Evolutionary conservation across 2,113 vertebrate genomes (phyloP).

Genomic region (Lipophrys pholis): DNA sequence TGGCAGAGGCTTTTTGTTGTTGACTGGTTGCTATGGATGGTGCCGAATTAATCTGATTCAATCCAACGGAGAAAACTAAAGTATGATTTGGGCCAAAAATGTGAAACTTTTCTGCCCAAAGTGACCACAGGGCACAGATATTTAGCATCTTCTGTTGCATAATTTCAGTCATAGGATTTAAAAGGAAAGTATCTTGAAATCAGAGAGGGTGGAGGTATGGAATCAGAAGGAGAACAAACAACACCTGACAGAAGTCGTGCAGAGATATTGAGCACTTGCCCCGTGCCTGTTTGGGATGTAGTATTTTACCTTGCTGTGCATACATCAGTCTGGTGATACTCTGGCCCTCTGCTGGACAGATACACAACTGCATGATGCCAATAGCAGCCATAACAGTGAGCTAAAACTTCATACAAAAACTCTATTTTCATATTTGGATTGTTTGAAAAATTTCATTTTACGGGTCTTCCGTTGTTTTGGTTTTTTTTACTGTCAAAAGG

Average conservation of each 20-base stretch:
- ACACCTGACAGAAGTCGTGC: not conserved
- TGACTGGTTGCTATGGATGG: constrained; percentile 48
- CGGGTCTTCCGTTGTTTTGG: not conserved
- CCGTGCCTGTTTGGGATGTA: not conserved
- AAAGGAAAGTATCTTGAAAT: not conserved
- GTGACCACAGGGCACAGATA: not conserved
- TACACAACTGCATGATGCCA: constrained; percentile 25
- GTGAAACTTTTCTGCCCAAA: not conserved
- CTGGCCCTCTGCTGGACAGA: constrained; percentile 69
- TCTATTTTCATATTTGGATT: constrained; percentile 3
- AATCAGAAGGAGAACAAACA: not conserved
- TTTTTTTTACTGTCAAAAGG: not conserved
- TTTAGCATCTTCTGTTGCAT: not conserved
- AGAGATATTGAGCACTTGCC: constrained; percentile 8
- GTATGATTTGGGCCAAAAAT: constrained; percentile 10
- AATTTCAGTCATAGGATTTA: accelerated
- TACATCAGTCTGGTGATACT: constrained; percentile 4
- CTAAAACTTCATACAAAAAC: not conserved
- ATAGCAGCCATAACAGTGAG: not conserved
- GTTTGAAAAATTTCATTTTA: not conserved
- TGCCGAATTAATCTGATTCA: constrained; percentile 32
- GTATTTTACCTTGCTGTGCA: not conserved
- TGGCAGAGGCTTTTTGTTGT: constrained; percentile 76
- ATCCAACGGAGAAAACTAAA: not conserved
- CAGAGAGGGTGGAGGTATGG: not conserved